Evolutionary conservation across 2,888 invertebrate genomes (phyloP), one percentile per base, ranked within the genome.

Genomic region (Cyclophora albipunctata): DNA sequence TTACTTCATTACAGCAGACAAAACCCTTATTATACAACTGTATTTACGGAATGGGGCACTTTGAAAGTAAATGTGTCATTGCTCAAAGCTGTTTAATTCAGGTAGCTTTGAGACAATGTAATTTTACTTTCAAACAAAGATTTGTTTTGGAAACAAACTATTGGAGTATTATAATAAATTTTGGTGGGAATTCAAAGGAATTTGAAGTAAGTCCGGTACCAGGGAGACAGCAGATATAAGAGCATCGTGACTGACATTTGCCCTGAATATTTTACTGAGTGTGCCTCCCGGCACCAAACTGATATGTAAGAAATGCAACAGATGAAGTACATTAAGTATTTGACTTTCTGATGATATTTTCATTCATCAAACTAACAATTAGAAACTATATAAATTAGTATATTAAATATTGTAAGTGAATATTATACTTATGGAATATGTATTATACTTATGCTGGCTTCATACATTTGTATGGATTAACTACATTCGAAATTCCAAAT

Each of bases 201-300:
- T 37, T 3, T 43, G 53, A 57, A 59, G 58, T 57, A 52, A 61
- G 61, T 42, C 56, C 63, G 59, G 62, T 71, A 71, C 66, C 52
- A 68, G 63, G 67, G 54, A 60, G 61, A 61, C 66, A 73, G 59
- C 62, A 71, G 66, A 71, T 63, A 71, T 67, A 75, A 69, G 69
- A 73, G 63, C 64, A 67, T 83, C 84, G 84, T 85, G 84, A 83
- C 84, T 85, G 84, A 84, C 84, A 82, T 81, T 82, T 84, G 84
- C 75, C 83, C 83, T 84, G 83, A 81, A 84, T 85, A 84, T 83
- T 82, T 84, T 76, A 82, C 75, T 33, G 64, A 62, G 73, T 73
- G 73, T 73, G 71, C 69, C 71, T 75, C 62, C 61, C 68, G 73
- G 79, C 78, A 73, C 74, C 77, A 67, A 42, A 66, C 65, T 69